Conservation (phyloP, 2,888 invertebrate species). For the Oscheius sp. region DNA sequence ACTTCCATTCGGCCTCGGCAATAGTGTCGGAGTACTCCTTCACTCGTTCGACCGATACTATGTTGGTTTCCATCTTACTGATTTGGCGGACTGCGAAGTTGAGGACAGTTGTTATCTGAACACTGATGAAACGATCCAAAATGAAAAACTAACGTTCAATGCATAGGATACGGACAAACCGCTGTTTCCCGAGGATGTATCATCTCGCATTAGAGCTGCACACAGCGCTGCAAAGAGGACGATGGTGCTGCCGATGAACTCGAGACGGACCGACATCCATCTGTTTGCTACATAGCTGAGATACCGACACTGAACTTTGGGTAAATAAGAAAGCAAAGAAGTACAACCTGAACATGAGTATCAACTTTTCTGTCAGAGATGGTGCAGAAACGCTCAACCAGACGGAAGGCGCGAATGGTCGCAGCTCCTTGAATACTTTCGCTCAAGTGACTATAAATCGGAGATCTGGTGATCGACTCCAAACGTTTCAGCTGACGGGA, state of each 20-base stretch:
- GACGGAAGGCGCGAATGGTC: slow-evolving; percentile 70
- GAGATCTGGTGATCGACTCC: slow-evolving; percentile 73
- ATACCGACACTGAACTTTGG: slow-evolving; percentile 62
- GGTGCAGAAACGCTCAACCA: slow-evolving; percentile 64
- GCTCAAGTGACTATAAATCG: slow-evolving; percentile 72
- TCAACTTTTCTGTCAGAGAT: slow-evolving; percentile 71
- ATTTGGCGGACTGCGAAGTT: slow-evolving; percentile 97
- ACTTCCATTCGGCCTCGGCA: slow-evolving; percentile 76
- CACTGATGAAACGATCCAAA: no score
- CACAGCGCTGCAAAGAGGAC: slow-evolving; percentile 94
- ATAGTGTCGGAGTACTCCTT: slow-evolving; percentile 70
- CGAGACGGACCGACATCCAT: slow-evolving; percentile 93
- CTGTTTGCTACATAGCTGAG: slow-evolving; percentile 72
- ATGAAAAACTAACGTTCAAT: slow-evolving; percentile 60
- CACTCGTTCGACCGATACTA: slow-evolving; percentile 90
- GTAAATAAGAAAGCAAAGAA: background rate
- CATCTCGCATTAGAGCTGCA: slow-evolving; percentile 81
- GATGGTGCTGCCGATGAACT: slow-evolving; percentile 94
- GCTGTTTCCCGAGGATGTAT: slow-evolving; percentile 76
- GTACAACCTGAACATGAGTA: slow-evolving; percentile 66
- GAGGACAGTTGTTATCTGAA: slow-evolving; percentile 89
- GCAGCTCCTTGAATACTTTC: slow-evolving; percentile 71
- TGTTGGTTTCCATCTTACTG: slow-evolving; percentile 95
- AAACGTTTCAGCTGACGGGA: slow-evolving; percentile 82
- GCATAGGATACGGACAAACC: slow-evolving; percentile 78